Evolutionary conservation across 2,797 vertebrate genomes (phyloP).

Genomic region (Aviceda leuphotes): DNA sequence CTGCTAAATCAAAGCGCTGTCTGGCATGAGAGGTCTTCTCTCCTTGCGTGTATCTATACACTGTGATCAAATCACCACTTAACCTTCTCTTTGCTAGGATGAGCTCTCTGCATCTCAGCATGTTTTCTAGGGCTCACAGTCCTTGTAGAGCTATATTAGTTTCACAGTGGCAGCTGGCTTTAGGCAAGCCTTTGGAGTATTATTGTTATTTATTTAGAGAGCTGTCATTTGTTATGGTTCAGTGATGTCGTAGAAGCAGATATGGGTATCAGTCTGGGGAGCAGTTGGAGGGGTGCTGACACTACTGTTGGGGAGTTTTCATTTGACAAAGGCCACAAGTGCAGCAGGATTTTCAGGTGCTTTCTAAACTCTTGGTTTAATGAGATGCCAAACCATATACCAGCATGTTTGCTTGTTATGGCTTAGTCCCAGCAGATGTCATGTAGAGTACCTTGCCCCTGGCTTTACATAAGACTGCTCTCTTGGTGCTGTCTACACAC

Average conservation of each 20-base stretch:
- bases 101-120: not conserved
- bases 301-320: not conserved
- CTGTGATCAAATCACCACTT: not conserved
- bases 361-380: not conserved
- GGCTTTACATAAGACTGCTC: not conserved
- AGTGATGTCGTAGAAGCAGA: not conserved
- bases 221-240: not conserved
- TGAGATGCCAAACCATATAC: not conserved
- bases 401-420: not conserved
- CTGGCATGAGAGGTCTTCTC: not conserved
- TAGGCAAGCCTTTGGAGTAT: not conserved
- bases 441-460: not conserved
- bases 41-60: not conserved
- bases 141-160: not conserved
- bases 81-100: not conserved
- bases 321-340: not conserved
- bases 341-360: not conserved
- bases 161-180: not conserved
- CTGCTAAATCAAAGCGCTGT: not conserved
- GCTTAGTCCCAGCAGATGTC: not conserved
- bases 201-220: not conserved
- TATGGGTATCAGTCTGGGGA: not conserved
- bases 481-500: not conserved
- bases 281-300: rapidly evolving
- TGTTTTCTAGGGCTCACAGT: not conserved